phyloP scores from a whole-genome alignment of 2,888 invertebrate genomes.

The Acheta domesticus region DNA sequence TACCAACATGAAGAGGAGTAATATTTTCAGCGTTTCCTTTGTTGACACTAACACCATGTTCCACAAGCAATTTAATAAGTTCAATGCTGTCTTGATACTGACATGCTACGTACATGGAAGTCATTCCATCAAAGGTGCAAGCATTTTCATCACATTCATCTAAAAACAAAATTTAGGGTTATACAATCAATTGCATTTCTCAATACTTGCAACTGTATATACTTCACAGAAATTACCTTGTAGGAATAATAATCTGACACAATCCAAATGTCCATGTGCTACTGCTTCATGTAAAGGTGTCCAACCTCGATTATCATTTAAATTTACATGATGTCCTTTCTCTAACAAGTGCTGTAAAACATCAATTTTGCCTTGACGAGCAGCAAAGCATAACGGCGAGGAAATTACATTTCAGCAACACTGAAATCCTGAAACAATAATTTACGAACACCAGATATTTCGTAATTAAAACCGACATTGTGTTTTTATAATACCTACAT shows the following conservation, averaged over 20 bases:
- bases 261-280: conserved; percentile 18
- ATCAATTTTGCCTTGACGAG: conserved; percentile 21
- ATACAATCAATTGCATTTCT: not conserved
- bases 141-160: not conserved
- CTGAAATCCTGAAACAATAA: not conserved
- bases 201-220: not conserved
- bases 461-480: no score
- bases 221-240: not conserved
- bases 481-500: no score
- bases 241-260: conserved; percentile 20
- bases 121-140: not conserved
- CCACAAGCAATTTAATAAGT: not conserved
- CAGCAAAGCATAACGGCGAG: conserved; percentile 19
- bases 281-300: conserved; percentile 28
- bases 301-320: conserved; percentile 28
- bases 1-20: not conserved
- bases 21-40: not conserved
- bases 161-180: not conserved
- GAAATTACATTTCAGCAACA: not conserved
- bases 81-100: not conserved
- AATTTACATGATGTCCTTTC: not conserved
- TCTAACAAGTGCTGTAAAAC: not conserved
- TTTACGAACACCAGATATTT: no score
- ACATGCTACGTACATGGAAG: not conserved
- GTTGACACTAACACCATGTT: not conserved